phyloP scores from a whole-genome alignment of 2,888 invertebrate species.

The Cantharis lateralis region DNA sequence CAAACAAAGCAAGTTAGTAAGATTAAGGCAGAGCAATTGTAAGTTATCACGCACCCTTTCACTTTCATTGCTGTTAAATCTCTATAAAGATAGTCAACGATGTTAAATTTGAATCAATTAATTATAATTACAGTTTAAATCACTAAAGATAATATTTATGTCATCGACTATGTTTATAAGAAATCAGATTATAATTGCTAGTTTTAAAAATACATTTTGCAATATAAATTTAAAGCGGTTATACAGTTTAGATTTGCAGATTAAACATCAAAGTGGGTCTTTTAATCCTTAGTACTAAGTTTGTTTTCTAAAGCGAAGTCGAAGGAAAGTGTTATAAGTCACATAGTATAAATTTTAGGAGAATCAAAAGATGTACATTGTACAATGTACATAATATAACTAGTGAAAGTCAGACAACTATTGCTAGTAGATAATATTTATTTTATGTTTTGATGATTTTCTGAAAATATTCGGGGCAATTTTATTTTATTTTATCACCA shows the following conservation, averaged over 20 bases:
- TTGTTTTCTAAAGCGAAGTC: too few relatives aligned
- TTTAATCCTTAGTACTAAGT: too few relatives aligned
- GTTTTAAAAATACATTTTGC: not conserved
- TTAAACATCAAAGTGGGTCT: too few relatives aligned
- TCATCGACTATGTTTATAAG: not conserved
- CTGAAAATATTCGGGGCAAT: too few relatives aligned
- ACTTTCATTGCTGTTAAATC: not conserved
- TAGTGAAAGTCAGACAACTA: too few relatives aligned
- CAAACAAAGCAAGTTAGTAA: constrained; percentile 49
- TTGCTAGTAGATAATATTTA: too few relatives aligned
- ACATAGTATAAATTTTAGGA: too few relatives aligned
- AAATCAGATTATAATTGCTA: not conserved
- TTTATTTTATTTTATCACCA: too few relatives aligned
- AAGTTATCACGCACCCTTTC: constrained; percentile 41
- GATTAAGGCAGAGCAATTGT: constrained; percentile 54
- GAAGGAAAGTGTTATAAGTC: too few relatives aligned
- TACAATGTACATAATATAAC: too few relatives aligned
- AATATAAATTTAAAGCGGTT: not conserved
- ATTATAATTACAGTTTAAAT: not conserved
- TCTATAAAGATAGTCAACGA: not conserved
- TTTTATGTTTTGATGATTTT: too few relatives aligned
- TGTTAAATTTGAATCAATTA: not conserved
- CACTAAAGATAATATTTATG: not conserved
- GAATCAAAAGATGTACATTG: too few relatives aligned
- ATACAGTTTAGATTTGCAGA: not conserved